A percentile compares a stretch with the other conserved stretches of the same genome.
These are phyloP conservation scores for Hemibagrus guttatus DNA, from an alignment of 2,797 vertebrate genomes.

Conservation along the genomic window DNA sequence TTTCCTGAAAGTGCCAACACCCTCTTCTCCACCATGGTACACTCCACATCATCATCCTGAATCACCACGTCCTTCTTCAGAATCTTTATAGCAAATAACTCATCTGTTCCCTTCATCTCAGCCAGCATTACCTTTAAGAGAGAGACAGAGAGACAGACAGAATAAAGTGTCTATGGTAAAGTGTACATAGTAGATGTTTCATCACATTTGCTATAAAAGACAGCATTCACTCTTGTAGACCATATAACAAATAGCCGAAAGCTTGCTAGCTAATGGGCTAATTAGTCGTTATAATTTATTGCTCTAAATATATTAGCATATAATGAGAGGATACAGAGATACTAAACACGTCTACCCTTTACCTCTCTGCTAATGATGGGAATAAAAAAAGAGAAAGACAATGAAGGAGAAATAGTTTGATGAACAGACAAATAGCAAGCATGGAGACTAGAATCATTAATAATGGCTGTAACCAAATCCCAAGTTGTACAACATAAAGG, in stretches of 20 bases:
- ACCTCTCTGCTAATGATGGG: neutral
- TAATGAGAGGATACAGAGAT: neutral
- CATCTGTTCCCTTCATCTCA: constrained; percentile 89
- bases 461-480: neutral
- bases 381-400: neutral
- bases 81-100: constrained; percentile 93
- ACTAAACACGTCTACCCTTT: neutral
- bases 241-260: neutral
- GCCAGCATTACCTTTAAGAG: constrained; percentile 89
- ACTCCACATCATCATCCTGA: constrained; percentile 95
- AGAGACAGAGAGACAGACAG: constrained; percentile 27
- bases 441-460: neutral
- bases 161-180: neutral
- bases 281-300: neutral
- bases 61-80: constrained; percentile 98
- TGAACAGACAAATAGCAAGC: neutral
- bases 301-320: neutral
- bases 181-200: neutral
- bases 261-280: neutral
- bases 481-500: neutral
- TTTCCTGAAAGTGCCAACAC: constrained; percentile 90
- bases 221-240: too few species aligned
- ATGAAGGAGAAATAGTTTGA: neutral
- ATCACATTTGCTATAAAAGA: constrained; percentile 1
- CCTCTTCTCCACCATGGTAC: constrained; percentile 97